These are phyloP conservation scores for Lithosia quadra DNA, from an alignment of 2,888 invertebrate species.

Conservation along the genomic window DNA sequence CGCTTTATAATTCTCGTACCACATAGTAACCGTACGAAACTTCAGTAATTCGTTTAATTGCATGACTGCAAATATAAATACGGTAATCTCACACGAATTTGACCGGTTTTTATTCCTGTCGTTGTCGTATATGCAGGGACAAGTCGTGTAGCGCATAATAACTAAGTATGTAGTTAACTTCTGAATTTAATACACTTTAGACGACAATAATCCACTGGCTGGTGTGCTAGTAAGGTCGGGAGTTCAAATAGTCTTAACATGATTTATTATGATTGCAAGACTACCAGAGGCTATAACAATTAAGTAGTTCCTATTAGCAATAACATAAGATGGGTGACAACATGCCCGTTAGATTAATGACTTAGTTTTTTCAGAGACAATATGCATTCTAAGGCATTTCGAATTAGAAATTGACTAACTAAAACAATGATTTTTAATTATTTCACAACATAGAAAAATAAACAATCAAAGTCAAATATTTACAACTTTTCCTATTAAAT, in stretches of 20 bases:
- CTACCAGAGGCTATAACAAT: slow-evolving; percentile 15
- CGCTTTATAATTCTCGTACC: not conserved
- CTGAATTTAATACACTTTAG: slow-evolving; percentile 15
- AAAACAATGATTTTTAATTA: too few species aligned
- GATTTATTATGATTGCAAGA: slow-evolving; percentile 23
- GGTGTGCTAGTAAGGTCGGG: slow-evolving; percentile 14
- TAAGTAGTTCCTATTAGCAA: not conserved
- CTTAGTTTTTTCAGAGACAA: too few species aligned
- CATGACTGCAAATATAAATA: not conserved
- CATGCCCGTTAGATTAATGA: too few species aligned
- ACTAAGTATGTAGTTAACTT: slow-evolving; percentile 19
- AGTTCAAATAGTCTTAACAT: slow-evolving; percentile 20
- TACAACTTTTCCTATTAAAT: too few species aligned
- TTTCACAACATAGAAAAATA: too few species aligned
- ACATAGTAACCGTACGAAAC: not conserved
- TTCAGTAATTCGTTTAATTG: not conserved
- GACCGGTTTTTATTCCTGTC: slow-evolving; percentile 1
- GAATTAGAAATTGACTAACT: too few species aligned
- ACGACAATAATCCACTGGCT: slow-evolving; percentile 16
- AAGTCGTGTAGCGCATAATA: slow-evolving; percentile 17
- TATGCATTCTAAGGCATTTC: too few species aligned
- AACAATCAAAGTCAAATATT: too few species aligned
- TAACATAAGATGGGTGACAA: too few species aligned
- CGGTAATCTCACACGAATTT: not conserved
- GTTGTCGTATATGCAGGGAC: not conserved